Conservation (phyloP, 2,797 vertebrate species). For the Darevskia mixta region DNA sequence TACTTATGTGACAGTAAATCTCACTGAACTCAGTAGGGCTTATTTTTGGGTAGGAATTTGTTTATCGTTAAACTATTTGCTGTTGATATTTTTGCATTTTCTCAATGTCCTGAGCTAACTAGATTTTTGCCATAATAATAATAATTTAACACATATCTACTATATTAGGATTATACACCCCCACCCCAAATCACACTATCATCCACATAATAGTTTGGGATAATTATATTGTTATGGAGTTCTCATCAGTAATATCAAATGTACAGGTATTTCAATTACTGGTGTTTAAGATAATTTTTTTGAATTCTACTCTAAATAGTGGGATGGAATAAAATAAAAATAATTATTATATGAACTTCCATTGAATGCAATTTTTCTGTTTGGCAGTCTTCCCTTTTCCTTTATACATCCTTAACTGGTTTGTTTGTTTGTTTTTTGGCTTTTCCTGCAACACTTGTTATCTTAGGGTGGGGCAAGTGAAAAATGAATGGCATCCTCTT, state of each 20-base stretch:
- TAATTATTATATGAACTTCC: not conserved
- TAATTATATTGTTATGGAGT: slow-evolving; percentile 52
- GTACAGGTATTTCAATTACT: not conserved
- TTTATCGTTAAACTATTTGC: not conserved
- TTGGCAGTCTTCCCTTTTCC: slow-evolving; percentile 13
- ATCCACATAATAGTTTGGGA: not conserved
- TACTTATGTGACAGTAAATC: no score
- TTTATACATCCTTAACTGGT: not conserved
- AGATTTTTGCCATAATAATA: slow-evolving; percentile 8
- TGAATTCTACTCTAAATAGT: slow-evolving; percentile 48
- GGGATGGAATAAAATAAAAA: slow-evolving; percentile 32
- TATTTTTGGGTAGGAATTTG: no score
- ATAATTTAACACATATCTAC: not conserved
- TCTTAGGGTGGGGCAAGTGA: slow-evolving; percentile 12
- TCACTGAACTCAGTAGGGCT: no score
- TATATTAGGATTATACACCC: slow-evolving; percentile 36
- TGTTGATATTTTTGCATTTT: not conserved
- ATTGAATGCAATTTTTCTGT: not conserved
- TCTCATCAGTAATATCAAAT: not conserved
- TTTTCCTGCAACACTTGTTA: not conserved
- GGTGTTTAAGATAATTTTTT: slow-evolving; percentile 17
- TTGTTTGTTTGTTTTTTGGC: slow-evolving; percentile 1
- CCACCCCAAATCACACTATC: not conserved
- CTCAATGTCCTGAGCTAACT: not conserved
- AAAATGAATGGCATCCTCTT: slow-evolving; percentile 40